phyloP scores from a whole-genome alignment of 2,888 invertebrate genomes.

The Plagiodera versicolora region DNA sequence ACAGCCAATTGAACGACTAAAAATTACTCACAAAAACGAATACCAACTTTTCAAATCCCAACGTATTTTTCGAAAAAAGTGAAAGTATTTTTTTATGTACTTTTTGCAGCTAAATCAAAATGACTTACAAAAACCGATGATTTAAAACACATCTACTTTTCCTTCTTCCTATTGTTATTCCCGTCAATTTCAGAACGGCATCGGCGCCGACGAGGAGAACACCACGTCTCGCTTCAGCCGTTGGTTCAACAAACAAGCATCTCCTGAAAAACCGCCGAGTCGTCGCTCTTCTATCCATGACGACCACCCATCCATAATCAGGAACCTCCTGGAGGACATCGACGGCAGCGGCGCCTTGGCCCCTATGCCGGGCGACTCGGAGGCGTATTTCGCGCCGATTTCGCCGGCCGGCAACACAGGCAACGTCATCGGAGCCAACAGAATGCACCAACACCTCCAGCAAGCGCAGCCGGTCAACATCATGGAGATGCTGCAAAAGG shows the following conservation, averaged over 20 bases:
- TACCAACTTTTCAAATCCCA: no score
- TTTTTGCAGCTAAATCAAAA: no score
- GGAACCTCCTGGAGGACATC: slow-evolving; percentile 67
- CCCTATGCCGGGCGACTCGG: slow-evolving; percentile 56
- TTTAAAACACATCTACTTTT: no score
- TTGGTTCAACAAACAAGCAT: slow-evolving; percentile 75
- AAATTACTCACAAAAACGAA: no score
- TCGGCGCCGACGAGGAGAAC: slow-evolving; percentile 56
- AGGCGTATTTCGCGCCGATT: slow-evolving; percentile 71
- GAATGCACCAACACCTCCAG: slow-evolving; percentile 16
- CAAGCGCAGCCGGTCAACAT: slow-evolving; percentile 55
- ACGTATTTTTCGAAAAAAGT: no score
- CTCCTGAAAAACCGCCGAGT: slow-evolving; percentile 56
- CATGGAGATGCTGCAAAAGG: slow-evolving; percentile 70
- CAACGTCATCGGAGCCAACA: slow-evolving; percentile 22
- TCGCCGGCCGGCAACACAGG: slow-evolving; percentile 63
- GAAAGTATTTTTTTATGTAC: no score
- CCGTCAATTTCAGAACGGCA: slow-evolving; percentile 75
- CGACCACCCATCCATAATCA: slow-evolving; percentile 57
- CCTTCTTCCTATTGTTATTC: no score
- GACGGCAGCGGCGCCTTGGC: slow-evolving; percentile 51
- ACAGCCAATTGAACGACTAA: no score
- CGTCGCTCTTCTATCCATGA: slow-evolving; percentile 63
- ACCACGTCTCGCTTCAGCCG: slow-evolving; percentile 76
- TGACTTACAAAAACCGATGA: no score